phyloP scores from a whole-genome alignment of 1,140 invertebrate genomes.

The Heliothis subflexa region DNA sequence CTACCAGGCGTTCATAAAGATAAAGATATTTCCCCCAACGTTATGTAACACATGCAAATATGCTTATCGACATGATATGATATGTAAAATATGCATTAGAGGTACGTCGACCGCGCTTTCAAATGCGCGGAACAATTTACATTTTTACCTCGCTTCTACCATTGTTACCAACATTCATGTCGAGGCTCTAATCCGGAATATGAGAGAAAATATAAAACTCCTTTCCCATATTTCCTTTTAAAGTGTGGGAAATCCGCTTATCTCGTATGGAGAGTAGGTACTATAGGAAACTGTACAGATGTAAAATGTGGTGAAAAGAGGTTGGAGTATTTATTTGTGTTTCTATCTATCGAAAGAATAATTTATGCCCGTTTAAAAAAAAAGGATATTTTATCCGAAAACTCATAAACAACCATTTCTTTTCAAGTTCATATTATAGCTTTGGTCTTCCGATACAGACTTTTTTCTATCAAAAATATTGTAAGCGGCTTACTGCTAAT shows the following conservation, averaged over 20 bases:
- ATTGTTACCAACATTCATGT: slow-evolving; percentile 15
- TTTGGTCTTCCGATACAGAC: too few relatives aligned
- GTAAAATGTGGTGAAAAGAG: neutral
- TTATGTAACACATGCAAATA: slow-evolving; percentile 50
- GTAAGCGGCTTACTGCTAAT: too few relatives aligned
- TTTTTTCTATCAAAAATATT: too few relatives aligned
- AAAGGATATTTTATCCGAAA: too few relatives aligned
- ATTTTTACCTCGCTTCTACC: slow-evolving; percentile 42
- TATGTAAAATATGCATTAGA: slow-evolving; percentile 52
- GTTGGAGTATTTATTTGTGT: too few relatives aligned
- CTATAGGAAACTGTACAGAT: neutral
- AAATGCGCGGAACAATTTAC: slow-evolving; percentile 46
- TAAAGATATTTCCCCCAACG: slow-evolving; percentile 31
- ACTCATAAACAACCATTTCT: too few relatives aligned
- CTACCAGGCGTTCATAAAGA: slow-evolving; percentile 34
- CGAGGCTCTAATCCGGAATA: slow-evolving; percentile 36
- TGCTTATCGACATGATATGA: slow-evolving; percentile 46
- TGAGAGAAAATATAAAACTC: slow-evolving; percentile 30
- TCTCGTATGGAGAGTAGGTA: neutral
- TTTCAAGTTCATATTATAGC: too few relatives aligned
- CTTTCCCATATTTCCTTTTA: slow-evolving; percentile 17
- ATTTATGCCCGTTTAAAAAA: too few relatives aligned
- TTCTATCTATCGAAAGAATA: too few relatives aligned
- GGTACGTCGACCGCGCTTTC: slow-evolving; percentile 25
- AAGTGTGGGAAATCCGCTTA: slow-evolving; percentile 30